These are phyloP conservation scores for Autographa gamma DNA, from an alignment of 2,888 invertebrate genomes.

Conservation along the genomic window DNA sequence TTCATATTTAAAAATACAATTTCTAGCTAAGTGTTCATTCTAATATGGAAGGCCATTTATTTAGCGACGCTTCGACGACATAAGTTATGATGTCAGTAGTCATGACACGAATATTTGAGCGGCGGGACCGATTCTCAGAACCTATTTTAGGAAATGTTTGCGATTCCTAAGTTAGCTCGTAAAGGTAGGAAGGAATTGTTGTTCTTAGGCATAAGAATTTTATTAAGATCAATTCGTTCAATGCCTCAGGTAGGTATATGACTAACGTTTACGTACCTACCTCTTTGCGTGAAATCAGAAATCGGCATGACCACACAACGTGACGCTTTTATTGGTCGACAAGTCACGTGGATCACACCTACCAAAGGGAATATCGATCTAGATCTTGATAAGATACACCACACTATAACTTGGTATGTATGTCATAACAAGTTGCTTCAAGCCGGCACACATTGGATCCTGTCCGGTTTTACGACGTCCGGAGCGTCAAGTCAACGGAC, in stretches of 20 bases:
- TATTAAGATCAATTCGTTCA: constrained; percentile 2
- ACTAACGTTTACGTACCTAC: background rate
- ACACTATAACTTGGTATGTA: constrained; percentile 49
- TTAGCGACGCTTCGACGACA: constrained; percentile 45
- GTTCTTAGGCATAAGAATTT: background rate
- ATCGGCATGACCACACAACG: constrained; percentile 40
- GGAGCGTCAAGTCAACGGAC: constrained; percentile 81
- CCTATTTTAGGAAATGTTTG: constrained; percentile 46
- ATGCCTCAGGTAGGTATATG: background rate
- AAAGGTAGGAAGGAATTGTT: background rate
- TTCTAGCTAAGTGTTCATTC: constrained; percentile 33
- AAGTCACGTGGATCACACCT: constrained; percentile 40
- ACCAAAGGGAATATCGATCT: constrained; percentile 49
- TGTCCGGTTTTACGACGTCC: constrained; percentile 78
- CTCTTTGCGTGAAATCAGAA: constrained; percentile 13
- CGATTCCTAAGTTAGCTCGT: constrained; percentile 30
- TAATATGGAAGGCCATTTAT: constrained; percentile 49
- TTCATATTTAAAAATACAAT: constrained; percentile 36
- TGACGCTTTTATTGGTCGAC: constrained; percentile 22
- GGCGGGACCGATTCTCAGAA: constrained; percentile 52
- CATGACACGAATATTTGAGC: constrained; percentile 57
- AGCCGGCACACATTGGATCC: constrained; percentile 62
- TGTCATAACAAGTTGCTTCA: constrained; percentile 50
- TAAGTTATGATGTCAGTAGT: constrained; percentile 59
- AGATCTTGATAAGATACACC: constrained; percentile 56